phyloP scores from a whole-genome alignment of 2,113 vertebrate species.

The Amphilophus citrinellus region DNA sequence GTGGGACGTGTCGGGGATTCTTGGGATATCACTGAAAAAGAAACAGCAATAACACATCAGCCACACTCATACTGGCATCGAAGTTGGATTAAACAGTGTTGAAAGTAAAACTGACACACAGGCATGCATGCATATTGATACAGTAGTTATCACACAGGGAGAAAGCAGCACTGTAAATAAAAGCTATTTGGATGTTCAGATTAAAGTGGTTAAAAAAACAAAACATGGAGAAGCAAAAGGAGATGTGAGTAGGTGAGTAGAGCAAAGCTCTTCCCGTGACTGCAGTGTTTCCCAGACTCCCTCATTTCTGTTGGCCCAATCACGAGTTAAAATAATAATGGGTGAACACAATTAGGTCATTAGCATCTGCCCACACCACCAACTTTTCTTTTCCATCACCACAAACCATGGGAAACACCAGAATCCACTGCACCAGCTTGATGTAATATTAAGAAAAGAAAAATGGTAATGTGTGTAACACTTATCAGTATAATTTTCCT shows the following conservation, averaged over 20 bases:
- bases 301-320: slow-evolving; percentile 30
- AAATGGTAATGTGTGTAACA: slow-evolving; percentile 37
- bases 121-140: slow-evolving; percentile 58
- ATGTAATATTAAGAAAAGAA: slow-evolving; percentile 32
- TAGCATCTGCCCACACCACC: slow-evolving; percentile 13
- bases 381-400: slow-evolving; percentile 26
- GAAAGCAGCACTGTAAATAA: slow-evolving; percentile 22
- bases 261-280: slow-evolving; percentile 43
- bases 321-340: slow-evolving; percentile 18
- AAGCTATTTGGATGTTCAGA: slow-evolving; percentile 35
- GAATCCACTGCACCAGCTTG: slow-evolving; percentile 42
- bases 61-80: neutral
- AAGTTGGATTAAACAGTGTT: neutral
- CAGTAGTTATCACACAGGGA: slow-evolving; percentile 6
- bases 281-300: slow-evolving; percentile 57
- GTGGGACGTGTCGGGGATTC: slow-evolving; percentile 98
- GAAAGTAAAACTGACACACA: slow-evolving; percentile 34
- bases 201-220: slow-evolving; percentile 34
- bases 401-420: slow-evolving; percentile 54
- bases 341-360: slow-evolving; percentile 11
- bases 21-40: slow-evolving; percentile 93
- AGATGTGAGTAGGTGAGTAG: slow-evolving; percentile 32
- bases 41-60: slow-evolving; percentile 38
- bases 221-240: slow-evolving; percentile 49
- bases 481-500: slow-evolving; percentile 56